These are phyloP conservation scores for Nematolebias whitei DNA, from an alignment of 2,113 vertebrate species.

Conservation along the genomic window DNA sequence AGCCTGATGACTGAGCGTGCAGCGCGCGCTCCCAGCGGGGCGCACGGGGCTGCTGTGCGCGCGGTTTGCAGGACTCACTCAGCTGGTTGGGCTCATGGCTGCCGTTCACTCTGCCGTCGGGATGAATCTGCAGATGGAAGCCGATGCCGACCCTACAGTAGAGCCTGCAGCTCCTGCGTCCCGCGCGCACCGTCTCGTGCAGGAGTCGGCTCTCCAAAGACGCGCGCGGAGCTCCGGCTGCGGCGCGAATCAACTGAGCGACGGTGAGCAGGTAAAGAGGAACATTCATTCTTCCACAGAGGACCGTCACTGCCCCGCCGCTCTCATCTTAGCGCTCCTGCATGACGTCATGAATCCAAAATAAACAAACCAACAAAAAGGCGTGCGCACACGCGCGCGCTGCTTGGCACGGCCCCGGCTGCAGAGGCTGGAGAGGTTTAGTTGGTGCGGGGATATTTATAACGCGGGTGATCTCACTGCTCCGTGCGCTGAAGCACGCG, in stretches of 20 bases:
- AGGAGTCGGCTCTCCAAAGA: slow-evolving; percentile 74
- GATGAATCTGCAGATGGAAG: slow-evolving; percentile 96
- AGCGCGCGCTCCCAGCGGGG: slow-evolving; percentile 42
- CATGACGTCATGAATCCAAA: slow-evolving; percentile 27
- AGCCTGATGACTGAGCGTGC: neutral
- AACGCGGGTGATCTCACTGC: slow-evolving; percentile 89
- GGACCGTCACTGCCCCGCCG: slow-evolving; percentile 65
- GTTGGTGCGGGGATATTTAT: slow-evolving; percentile 89
- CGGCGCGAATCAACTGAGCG: slow-evolving; percentile 80
- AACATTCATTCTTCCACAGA: slow-evolving; percentile 88
- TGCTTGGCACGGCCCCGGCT: slow-evolving; percentile 69
- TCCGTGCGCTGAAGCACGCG: slow-evolving; percentile 77
- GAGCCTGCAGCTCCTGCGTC: slow-evolving; percentile 91
- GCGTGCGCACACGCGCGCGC: slow-evolving; percentile 55
- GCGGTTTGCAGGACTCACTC: slow-evolving; percentile 83
- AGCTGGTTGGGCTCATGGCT: slow-evolving; percentile 89
- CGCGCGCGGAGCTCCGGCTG: slow-evolving; percentile 67
- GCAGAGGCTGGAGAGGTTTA: slow-evolving; percentile 69
- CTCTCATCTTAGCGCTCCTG: slow-evolving; percentile 76
- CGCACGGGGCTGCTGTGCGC: slow-evolving; percentile 86
- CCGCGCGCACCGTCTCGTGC: slow-evolving; percentile 75
- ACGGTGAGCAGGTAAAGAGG: slow-evolving; percentile 82
- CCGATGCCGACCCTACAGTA: slow-evolving; percentile 97
- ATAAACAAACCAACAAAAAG: neutral
- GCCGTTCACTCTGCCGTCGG: slow-evolving; percentile 94